Evolutionary conservation across 2,888 invertebrate genomes (phyloP), one percentile per base, ranked within the genome.

Genomic region (Caenorhabditis uteleia): DNA sequence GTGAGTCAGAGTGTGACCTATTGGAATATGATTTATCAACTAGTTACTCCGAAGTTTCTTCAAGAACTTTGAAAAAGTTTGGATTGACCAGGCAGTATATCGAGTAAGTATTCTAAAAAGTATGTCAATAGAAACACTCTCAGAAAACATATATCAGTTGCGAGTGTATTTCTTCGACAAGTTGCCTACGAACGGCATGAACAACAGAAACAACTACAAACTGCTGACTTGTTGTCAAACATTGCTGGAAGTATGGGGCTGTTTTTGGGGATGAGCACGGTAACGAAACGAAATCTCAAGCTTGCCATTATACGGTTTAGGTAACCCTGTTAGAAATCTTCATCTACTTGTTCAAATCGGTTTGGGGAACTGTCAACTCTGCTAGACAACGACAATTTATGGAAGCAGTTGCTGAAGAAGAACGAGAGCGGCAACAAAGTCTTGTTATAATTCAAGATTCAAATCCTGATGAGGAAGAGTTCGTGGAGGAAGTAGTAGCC

Each of bases 191-290:
- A 77, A 29, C 42, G 65, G 2, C 64, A 74, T 33, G 75, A 77
- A 26, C 77, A 77, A 47, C 75, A 75, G 47, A 74, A 75, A 54
- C 75, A 75, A 48, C 38, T 77, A 21, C 74, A 77, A 51, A 74
- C 73, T 18, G 75, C 75, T 23, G 74, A 75, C 40, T 40, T 77
- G 10, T 49, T 77, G 16, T 75, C 73, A n/a, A 76, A 77, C 36
- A 77, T 77, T 31, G 77, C 75, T 7, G 77, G 77, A 10, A 66
- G 64, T 36, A 77, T 77, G 77, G 77, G 77, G 5, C 42, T 77
- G 20, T 77, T 77, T 44, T 40, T 77, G 21, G 77, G 77, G 39
- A 77, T 77, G 77, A 71, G 71, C 38, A 72, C 71, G 18, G 76
- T 71, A 4, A 7, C 12, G 21, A n/a, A 39, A 6, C 16, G 23